These are phyloP conservation scores for Phymorhynchus buccinoides DNA, from an alignment of 1,140 invertebrate species.

Conservation along the genomic window DNA sequence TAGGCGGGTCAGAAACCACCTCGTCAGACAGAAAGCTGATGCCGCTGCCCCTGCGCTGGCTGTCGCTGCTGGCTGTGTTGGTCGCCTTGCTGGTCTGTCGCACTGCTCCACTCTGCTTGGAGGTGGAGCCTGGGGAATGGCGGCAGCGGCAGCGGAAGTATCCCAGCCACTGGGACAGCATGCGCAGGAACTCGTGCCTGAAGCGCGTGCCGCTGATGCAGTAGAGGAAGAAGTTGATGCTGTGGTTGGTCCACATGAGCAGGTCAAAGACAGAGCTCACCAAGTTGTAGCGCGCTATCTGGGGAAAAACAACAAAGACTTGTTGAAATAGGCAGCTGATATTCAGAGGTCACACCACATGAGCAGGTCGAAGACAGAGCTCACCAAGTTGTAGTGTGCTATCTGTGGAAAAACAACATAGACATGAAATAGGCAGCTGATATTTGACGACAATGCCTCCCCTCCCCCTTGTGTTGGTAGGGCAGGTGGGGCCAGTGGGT, in stretches of 20 bases:
- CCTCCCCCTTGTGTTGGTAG: no score
- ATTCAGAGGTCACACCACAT: slow-evolving; percentile 43
- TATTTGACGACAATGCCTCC: no score
- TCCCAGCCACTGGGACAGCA: slow-evolving; percentile 35
- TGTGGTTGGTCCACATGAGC: slow-evolving; percentile 64
- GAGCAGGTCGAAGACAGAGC: slow-evolving; percentile 51
- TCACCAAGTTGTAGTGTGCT: slow-evolving; percentile 51
- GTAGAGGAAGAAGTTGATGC: slow-evolving; percentile 68
- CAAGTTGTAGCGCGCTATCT: slow-evolving; percentile 52
- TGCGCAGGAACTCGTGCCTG: slow-evolving; percentile 68
- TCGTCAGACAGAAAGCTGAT: slow-evolving; percentile 13
- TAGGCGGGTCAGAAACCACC: not conserved
- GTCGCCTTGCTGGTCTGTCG: not conserved
- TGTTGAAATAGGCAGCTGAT: not conserved
- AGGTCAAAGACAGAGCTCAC: slow-evolving; percentile 50
- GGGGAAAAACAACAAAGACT: not conserved
- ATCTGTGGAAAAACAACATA: slow-evolving; percentile 37
- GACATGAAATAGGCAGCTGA: no score
- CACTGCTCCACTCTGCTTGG: slow-evolving; percentile 3
- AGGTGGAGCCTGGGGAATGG: not conserved
- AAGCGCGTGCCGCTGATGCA: slow-evolving; percentile 63
- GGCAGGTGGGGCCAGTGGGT: no score
- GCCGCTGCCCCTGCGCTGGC: slow-evolving; percentile 13
- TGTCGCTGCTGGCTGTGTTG: not conserved
- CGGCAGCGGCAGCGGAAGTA: not conserved